Evolutionary conservation across 2,113 vertebrate species (phyloP), one percentile per base, ranked within the genome.

Genomic region (Delphinus delphis): DNA sequence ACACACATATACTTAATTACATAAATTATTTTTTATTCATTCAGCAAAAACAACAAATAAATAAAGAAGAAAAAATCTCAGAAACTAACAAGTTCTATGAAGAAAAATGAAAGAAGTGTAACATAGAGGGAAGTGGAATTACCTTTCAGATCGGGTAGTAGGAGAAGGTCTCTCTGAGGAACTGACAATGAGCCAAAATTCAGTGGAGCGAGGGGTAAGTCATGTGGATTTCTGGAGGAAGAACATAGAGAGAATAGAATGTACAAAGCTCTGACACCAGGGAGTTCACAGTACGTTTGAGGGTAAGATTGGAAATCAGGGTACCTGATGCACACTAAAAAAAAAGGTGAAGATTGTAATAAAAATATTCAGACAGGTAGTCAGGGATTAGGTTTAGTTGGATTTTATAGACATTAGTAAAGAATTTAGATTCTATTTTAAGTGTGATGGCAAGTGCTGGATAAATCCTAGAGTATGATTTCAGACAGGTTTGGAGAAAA

Each of bases 1-100:
- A 25, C 38, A 68, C 13, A 82, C 38, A n/a, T 20, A 70, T 6
- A 86, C n/a, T 41, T 9, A 93, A 82, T 88, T 87, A 67, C 53
- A 73, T 31, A 85, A 60, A 76, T 65, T 5, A 38, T 60, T 41
- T 38, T 85, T 73, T 14, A n/a, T 85, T 70, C 25, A 81, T 53
- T 95, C 53, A 84, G 31, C 70, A 89, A 81, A 92, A 86, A 5
- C 12, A 95, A 85, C n/a, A 65, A 47, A 81, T 0, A 55, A 81
- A 65, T 21, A 79, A 50, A 28, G 7, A 73, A 92, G 20, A 11
- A 85, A 85, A 88, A 62, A 38, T 84, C 26, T 31, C 3, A n/a
- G 6, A 71, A 71, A 62, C 50, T 8, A 67, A 31, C 55, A 53
- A 63, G 3, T 14, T 0, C 2, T 88, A 7, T 38, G 47, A 88